These are phyloP conservation scores for Rotaria sp. DNA, from an alignment of 2,888 invertebrate genomes.

Conservation along the genomic window DNA sequence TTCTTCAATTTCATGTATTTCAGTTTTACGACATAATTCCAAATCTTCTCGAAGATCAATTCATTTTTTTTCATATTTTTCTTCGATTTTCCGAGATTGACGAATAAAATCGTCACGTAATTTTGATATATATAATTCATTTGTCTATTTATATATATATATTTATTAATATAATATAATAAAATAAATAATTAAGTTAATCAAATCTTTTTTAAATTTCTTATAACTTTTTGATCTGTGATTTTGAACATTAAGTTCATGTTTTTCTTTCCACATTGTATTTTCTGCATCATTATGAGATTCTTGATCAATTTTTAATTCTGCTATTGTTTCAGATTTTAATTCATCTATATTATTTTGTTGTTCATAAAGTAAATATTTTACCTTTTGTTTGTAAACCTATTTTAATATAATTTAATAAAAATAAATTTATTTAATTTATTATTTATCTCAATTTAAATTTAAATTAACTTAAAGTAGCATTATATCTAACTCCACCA, in stretches of 20 bases:
- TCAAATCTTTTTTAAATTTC: no score
- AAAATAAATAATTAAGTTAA: no score
- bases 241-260: slow-evolving; percentile 62
- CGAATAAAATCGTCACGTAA: slow-evolving; percentile 64
- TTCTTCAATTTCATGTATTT: slow-evolving; percentile 71
- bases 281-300: slow-evolving; percentile 71
- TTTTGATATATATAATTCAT: slow-evolving; percentile 60
- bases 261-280: slow-evolving; percentile 69
- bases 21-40: slow-evolving; percentile 58
- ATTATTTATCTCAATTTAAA: no score
- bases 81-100: slow-evolving; percentile 66
- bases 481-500: no score
- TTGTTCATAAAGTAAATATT: slow-evolving; percentile 83
- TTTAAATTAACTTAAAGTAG: no score
- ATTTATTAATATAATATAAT: no score
- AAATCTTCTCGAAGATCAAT: slow-evolving; percentile 69
- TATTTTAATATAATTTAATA: no score
- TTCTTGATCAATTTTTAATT: slow-evolving; percentile 72
- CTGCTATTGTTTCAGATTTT: slow-evolving; percentile 65
- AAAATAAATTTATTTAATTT: no score
- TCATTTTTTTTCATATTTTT: slow-evolving; percentile 69
- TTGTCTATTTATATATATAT: no score
- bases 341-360: slow-evolving; percentile 74
- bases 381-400: slow-evolving; percentile 76
- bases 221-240: no score